Evolutionary conservation across 2,888 invertebrate genomes (phyloP).

Genomic region (Drosophila sordidapex): DNA sequence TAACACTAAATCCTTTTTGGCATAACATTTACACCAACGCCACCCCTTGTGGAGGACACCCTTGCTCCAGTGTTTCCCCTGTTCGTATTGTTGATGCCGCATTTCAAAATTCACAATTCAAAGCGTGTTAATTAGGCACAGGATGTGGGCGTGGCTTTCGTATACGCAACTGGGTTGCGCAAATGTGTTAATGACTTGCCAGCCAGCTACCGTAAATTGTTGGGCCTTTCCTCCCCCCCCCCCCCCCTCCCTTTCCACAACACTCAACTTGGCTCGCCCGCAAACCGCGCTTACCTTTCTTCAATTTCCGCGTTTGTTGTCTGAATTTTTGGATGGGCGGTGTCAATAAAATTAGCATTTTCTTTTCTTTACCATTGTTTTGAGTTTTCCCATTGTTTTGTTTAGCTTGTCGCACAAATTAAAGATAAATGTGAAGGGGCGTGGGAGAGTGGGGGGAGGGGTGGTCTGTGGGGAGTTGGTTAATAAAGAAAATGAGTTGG

Average conservation of each 20-base stretch:
- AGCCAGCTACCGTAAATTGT: slow-evolving; percentile 28
- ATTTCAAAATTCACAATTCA: slow-evolving; percentile 81
- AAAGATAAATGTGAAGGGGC: slow-evolving; percentile 47
- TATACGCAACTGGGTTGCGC: slow-evolving; percentile 28
- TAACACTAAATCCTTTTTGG: slow-evolving; percentile 70
- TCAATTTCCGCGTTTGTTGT: slow-evolving; percentile 61
- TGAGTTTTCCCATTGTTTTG: slow-evolving; percentile 51
- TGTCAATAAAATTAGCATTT: slow-evolving; percentile 81
- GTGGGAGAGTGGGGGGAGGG: not conserved
- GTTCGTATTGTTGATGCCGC: slow-evolving; percentile 44
- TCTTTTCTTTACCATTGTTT: slow-evolving; percentile 64
- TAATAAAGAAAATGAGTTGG: slow-evolving; percentile 18
- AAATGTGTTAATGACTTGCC: slow-evolving; percentile 79
- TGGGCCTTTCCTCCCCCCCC: not conserved
- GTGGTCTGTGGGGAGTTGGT: not conserved
- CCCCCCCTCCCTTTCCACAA: not conserved
- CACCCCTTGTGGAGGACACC: not conserved
- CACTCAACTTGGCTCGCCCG: not conserved
- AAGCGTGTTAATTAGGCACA: slow-evolving; percentile 79
- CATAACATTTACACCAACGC: slow-evolving; percentile 53
- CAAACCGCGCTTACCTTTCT: slow-evolving; percentile 59
- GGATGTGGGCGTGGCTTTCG: slow-evolving; percentile 47
- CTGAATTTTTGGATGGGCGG: slow-evolving; percentile 44
- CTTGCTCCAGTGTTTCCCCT: not conserved
- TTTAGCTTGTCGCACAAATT: slow-evolving; percentile 73